A percentile compares a stretch with the other conserved stretches of the same genome.
Conservation (phyloP, 2,797 vertebrate species). For the Enteromius afrohamiltoni region DNA sequence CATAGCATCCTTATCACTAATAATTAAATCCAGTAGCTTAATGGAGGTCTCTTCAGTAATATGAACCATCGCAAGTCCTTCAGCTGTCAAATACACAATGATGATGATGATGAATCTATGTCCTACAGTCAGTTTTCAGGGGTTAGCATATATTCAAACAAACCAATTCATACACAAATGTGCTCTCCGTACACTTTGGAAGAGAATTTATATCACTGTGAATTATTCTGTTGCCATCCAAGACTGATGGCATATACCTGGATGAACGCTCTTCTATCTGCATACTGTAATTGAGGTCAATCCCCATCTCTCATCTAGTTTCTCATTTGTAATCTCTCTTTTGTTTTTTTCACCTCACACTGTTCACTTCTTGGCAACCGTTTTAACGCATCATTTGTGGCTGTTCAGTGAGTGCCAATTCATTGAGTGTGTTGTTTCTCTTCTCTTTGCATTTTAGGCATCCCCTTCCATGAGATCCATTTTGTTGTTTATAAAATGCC, state of each 20-base stretch:
- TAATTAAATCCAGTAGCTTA: conserved; percentile 48
- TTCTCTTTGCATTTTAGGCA: conserved; percentile 5
- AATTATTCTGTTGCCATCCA: conserved; percentile 27
- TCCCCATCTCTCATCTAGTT: conserved; percentile 41
- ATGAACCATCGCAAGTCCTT: conserved; percentile 26
- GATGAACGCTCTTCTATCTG: conserved; percentile 56
- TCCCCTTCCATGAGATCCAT: background rate
- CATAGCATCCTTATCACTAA: conserved; percentile 42
- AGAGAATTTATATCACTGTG: conserved; percentile 3
- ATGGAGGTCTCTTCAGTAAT: conserved; percentile 50
- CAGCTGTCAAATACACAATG: conserved; percentile 4
- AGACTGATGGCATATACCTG: conserved; percentile 25
- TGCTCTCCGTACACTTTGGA: background rate
- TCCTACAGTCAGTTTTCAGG: conserved; percentile 18
- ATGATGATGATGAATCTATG: conserved; percentile 45
- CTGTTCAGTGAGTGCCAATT: conserved; percentile 43
- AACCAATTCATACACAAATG: conserved; percentile 30
- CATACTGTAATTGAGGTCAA: conserved; percentile 67
- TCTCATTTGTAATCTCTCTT: conserved; percentile 17
- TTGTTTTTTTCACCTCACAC: background rate
- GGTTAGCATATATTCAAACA: conserved; percentile 15
- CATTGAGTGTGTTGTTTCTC: conserved; percentile 16
- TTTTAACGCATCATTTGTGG: conserved; percentile 27
- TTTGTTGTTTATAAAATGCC: conserved; percentile 47
- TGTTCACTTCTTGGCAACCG: conserved; percentile 6